Evolutionary conservation across 1,140 invertebrate species (phyloP), one percentile per base, ranked within the genome.

Genomic region (Lordiphosa clarofinis): DNA sequence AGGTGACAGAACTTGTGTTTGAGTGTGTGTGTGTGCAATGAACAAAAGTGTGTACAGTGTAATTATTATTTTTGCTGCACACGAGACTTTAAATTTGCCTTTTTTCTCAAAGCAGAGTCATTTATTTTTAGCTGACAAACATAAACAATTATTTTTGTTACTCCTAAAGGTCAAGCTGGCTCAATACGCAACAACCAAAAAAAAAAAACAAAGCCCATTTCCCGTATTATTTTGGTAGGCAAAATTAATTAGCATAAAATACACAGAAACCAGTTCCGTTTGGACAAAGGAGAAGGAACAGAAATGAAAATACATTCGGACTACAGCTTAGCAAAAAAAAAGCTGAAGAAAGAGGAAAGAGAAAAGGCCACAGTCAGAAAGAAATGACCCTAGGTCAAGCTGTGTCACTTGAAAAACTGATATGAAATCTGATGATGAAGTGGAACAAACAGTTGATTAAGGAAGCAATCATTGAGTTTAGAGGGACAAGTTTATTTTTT

Each of bases 241-340:
- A 63, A 71, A 70, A 71, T 70, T 70, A 71, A 71, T 71, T 71
- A 58, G 48, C 66, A 70, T 70, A 70, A 71, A 71, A 71, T 54
- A 63, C 54, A 61, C 24, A 58, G 21, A 69, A 48, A 69, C 44
- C 35, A 38, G 48, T 58, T 66, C 37, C 33, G 48, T 31, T 37
- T 7, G 50, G 42, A 13, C 46, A 24, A 10, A 39, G 60, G 42
- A 67, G 38, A 56, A 42, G 44, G 50, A 59, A 59, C 55, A 52
- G 61, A 69, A 48, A 69, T 61, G 54, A 54, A 43, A 40, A 47
- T 33, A 52, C 13, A 38, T 11, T 21, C 4, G 21, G 21, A 21
- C 1, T 21, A 11, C 19, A 43, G 9, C 56, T 38, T 5, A 46
- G 35, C 21, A 43, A 50, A 31, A 43, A 50, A 39, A 59, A 60